These are phyloP conservation scores for Sipha maydis DNA, from an alignment of 2,888 invertebrate species.

Conservation along the genomic window DNA sequence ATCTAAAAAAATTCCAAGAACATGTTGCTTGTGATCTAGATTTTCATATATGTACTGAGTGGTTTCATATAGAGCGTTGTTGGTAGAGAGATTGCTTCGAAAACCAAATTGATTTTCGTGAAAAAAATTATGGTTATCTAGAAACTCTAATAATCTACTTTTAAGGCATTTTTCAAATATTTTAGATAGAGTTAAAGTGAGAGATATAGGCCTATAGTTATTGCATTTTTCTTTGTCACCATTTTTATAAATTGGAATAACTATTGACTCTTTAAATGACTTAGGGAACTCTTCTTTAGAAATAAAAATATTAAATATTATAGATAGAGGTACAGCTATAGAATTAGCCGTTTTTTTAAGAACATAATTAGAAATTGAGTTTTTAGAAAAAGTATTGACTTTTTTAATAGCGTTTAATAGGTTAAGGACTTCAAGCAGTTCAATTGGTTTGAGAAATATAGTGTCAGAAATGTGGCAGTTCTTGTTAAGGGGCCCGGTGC, in stretches of 20 bases:
- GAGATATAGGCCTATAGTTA: neutral
- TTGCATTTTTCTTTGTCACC: neutral
- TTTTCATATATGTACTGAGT: constrained; percentile 1
- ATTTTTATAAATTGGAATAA: neutral
- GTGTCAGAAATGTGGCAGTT: neutral
- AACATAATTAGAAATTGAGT: too few species aligned
- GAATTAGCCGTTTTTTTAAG: too few species aligned
- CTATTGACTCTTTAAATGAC: neutral
- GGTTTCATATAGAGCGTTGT: neutral
- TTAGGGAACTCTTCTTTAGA: neutral
- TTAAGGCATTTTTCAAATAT: constrained; percentile 10
- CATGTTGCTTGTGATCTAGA: neutral
- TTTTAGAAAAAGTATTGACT: neutral
- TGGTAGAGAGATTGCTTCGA: neutral
- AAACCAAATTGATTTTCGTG: too few species aligned
- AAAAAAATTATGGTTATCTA: too few species aligned
- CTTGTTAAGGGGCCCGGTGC: too few species aligned
- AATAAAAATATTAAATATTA: too few species aligned
- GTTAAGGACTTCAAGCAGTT: neutral
- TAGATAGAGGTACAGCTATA: too few species aligned
- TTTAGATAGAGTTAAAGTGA: neutral
- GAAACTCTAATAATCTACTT: neutral
- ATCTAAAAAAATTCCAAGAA: neutral
- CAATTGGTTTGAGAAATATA: neutral
- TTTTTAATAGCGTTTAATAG: constrained; percentile 1